Evolutionary conservation across 2,113 vertebrate genomes (phyloP), one percentile per base, ranked within the genome.

Genomic region (Spizaetus ornatus): DNA sequence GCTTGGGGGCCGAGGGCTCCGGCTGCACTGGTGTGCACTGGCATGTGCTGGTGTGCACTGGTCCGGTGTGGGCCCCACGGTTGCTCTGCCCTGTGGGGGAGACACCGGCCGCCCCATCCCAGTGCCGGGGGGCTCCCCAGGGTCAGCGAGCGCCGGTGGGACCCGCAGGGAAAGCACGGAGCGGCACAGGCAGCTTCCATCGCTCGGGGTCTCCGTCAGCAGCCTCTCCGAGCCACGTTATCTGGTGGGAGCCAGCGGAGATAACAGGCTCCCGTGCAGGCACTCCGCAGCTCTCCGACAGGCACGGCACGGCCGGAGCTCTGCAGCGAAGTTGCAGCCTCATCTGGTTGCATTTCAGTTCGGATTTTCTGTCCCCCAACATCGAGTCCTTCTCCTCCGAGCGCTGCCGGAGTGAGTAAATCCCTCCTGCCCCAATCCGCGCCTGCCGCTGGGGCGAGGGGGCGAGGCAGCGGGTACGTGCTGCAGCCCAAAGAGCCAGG

Each of bases 401-500:
- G 5, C 0, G 0, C 52, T 32, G 38, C 38, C 2, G 11, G 47
- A 16, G 27, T 1, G 19, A 55, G 43, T 15, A 17, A 50, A 32
- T 3, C 26, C 50, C 34, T 20, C 22, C 82, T 52, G 59, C 22
- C 26, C 13, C 45, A 15, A 6, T 31, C 42, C 1, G 2, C 1
- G 1, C 12, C 2, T 1, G 6, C 16, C 0, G 3, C 72, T 27
- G 29, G 11, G 71, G 25, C 27, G 0, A 2, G 11, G 58, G 53
- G 36, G 10, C 40, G 55, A 11, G 73, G 47, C 81, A 48, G 58
- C 0, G 7, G 42, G 21, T 31, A n/a, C 0, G 0, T 32, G 53
- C 66, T 40, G 80, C 13, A 10, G 52, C 71, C 80, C 56, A 4
- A 31, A 76, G 25, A 2, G 38, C 58, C 69, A 50, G 67, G 58